phyloP scores from a whole-genome alignment of 2,797 vertebrate genomes.

The Schizopygopsis malacanthus region DNA sequence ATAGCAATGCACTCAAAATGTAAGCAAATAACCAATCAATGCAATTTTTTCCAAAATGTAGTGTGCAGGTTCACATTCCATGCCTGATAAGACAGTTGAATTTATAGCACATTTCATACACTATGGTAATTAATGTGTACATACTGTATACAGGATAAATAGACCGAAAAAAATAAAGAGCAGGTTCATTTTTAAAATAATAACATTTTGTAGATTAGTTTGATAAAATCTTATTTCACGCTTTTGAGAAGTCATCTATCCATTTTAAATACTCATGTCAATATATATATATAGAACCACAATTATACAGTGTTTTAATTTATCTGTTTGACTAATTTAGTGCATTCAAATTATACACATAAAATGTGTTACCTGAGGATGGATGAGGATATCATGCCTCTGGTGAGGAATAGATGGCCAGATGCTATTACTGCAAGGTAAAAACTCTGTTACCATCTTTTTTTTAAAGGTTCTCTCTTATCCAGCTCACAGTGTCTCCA shows the following conservation, averaged over 20 bases:
- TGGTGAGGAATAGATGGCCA: neutral
- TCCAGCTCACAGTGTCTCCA: neutral
- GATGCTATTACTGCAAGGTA: neutral
- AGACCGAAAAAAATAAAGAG: neutral
- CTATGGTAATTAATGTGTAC: neutral
- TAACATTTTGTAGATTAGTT: neutral
- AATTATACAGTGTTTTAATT: neutral
- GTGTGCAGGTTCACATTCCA: neutral
- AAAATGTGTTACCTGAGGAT: neutral
- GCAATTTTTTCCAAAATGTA: neutral
- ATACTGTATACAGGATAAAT: neutral
- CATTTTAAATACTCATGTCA: neutral
- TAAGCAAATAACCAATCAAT: neutral
- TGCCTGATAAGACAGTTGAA: neutral
- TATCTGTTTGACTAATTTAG: neutral
- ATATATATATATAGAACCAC: neutral
- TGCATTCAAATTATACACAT: neutral
- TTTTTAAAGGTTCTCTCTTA: neutral
- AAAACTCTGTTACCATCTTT: neutral
- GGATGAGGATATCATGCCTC: neutral
- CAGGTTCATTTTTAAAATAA: neutral
- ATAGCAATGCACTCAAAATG: neutral
- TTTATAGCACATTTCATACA: neutral
- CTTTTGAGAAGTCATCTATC: neutral
- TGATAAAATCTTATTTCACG: neutral